phyloP scores from a whole-genome alignment of 2,888 invertebrate species.

The Eilema caniola region DNA sequence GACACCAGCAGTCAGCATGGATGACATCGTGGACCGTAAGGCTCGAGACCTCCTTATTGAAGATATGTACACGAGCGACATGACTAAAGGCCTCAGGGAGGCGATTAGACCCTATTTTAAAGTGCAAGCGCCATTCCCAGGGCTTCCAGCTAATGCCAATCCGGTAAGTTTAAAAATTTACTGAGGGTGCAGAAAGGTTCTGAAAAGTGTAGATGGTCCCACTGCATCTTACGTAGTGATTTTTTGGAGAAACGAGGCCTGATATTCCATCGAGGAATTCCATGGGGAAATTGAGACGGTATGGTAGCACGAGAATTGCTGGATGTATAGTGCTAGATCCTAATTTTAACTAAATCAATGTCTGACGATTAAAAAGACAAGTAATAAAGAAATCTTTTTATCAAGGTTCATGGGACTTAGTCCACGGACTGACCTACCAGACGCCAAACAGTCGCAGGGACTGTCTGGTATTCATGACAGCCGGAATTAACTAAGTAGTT shows the following conservation, averaged over 20 bases:
- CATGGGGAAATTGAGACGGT: not conserved
- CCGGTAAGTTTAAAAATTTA: slow-evolving; percentile 39
- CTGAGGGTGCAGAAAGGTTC: not conserved
- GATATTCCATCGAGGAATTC: no score
- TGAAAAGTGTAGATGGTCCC: not conserved
- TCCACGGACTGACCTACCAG: no score
- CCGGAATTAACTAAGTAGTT: not conserved
- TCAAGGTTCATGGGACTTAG: no score
- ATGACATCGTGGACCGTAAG: slow-evolving; percentile 58
- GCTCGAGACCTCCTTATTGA: slow-evolving; percentile 53
- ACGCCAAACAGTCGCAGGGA: no score
- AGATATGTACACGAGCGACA: slow-evolving; percentile 64
- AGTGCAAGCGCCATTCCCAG: slow-evolving; percentile 52
- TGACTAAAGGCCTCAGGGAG: slow-evolving; percentile 35
- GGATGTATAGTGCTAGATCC: no score
- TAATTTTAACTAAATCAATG: no score
- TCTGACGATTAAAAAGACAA: no score
- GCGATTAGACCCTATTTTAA: slow-evolving; percentile 32
- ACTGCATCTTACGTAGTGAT: not conserved
- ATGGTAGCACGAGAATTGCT: not conserved
- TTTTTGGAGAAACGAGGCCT: not conserved
- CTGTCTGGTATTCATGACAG: no score
- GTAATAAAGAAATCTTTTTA: no score
- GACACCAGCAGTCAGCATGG: slow-evolving; percentile 69
- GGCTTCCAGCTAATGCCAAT: slow-evolving; percentile 43